Conservation (phyloP, 2,797 vertebrate genomes). For the Meda fulgida region DNA sequence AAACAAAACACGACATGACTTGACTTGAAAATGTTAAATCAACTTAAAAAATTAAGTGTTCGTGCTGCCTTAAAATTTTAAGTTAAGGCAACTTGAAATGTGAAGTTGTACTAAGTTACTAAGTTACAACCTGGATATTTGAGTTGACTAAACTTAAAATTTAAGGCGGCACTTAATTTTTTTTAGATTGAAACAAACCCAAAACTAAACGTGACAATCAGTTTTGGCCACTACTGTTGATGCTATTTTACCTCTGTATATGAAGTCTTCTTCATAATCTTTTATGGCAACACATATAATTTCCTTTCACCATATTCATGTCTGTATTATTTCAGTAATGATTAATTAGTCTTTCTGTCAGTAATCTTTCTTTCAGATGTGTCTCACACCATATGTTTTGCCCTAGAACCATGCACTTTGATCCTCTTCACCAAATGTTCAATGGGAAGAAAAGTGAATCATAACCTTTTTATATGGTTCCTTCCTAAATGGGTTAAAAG, state of each 20-base stretch:
- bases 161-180: too few species aligned
- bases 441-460: neutral
- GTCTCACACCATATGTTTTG: conserved; percentile 31
- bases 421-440: conserved; percentile 29
- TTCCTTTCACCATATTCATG: neutral
- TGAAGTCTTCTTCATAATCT: neutral
- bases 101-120: too few species aligned
- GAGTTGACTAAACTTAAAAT: too few species aligned
- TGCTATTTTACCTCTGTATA: neutral
- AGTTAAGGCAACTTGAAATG: too few species aligned
- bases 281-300: conserved; percentile 17
- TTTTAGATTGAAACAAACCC: too few species aligned
- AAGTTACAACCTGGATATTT: too few species aligned
- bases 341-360: conserved; percentile 38
- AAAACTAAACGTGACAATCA: too few species aligned
- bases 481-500: neutral
- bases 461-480: conserved; percentile 7
- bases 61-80: too few species aligned
- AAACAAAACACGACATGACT: too few species aligned
- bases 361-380: conserved; percentile 32
- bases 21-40: too few species aligned
- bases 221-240: neutral
- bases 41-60: too few species aligned
- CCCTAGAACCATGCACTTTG: neutral
- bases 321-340: conserved; percentile 23